phyloP scores from a whole-genome alignment of 23 tunicate species.

The Diplosoma virens region DNA sequence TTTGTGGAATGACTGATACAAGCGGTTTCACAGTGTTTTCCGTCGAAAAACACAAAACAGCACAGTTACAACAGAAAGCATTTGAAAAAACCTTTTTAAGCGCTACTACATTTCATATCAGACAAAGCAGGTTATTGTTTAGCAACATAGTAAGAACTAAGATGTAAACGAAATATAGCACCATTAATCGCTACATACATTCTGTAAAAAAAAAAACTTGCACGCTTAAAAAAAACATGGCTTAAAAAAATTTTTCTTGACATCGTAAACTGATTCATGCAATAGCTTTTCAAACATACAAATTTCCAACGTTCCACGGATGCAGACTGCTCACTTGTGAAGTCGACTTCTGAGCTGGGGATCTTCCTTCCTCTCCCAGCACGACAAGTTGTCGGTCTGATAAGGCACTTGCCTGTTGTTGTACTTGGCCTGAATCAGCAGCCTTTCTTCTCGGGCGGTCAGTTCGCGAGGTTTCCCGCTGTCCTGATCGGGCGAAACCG shows the following conservation, averaged over 20 bases:
- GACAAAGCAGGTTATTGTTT: too few relatives aligned
- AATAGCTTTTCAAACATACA: not conserved
- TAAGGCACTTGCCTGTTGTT: slow-evolving; percentile 48
- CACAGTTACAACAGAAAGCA: not conserved
- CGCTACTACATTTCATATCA: too few relatives aligned
- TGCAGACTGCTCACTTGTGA: slow-evolving; percentile 30
- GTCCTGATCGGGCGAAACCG: not conserved
- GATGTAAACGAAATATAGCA: not conserved
- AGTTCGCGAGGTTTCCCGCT: slow-evolving; percentile 16
- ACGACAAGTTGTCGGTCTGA: slow-evolving; percentile 56
- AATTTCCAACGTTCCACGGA: not conserved
- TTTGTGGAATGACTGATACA: too few relatives aligned
- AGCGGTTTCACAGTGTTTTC: slow-evolving; percentile 13
- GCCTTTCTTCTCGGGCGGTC: slow-evolving; percentile 54
- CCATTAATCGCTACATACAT: not conserved
- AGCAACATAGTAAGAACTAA: not conserved
- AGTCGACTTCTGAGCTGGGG: slow-evolving; percentile 50
- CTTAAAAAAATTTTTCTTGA: not conserved
- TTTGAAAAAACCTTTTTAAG: not conserved
- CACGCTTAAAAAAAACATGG: too few relatives aligned
- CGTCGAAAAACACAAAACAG: slow-evolving; percentile 3
- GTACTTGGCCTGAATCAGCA: slow-evolving; percentile 65
- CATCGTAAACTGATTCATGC: not conserved
- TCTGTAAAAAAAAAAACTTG: not conserved
- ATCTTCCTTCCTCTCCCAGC: slow-evolving; percentile 66